A percentile compares a stretch with the other conserved stretches of the same genome.
phyloP scores from a whole-genome alignment of 2,113 vertebrate genomes.

The Ciconia maguari region DNA sequence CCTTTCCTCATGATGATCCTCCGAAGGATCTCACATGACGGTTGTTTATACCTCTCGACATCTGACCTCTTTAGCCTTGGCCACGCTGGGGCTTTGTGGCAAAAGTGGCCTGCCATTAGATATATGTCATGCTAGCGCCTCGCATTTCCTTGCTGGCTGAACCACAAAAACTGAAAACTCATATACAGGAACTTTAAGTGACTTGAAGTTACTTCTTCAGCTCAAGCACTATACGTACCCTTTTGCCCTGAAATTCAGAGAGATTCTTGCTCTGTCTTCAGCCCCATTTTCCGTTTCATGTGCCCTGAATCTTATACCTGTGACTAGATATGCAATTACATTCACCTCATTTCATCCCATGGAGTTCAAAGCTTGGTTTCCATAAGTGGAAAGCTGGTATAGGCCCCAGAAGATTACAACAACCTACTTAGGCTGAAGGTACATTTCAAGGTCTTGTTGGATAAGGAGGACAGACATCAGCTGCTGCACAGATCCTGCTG shows the following conservation, averaged over 20 bases:
- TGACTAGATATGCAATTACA: not conserved
- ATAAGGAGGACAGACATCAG: not conserved
- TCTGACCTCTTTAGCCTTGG: not conserved
- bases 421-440: constrained; percentile 36
- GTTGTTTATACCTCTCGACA: not conserved
- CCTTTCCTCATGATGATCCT: not conserved
- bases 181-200: not conserved
- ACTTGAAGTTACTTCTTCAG: not conserved
- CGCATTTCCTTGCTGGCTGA: not conserved
- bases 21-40: not conserved
- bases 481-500: not conserved
- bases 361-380: constrained; percentile 16
- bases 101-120: not conserved
- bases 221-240: fast-evolving
- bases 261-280: not conserved
- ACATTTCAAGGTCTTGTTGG: not conserved
- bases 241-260: not conserved
- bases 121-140: not conserved
- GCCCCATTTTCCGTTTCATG: not conserved
- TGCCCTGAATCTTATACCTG: not conserved
- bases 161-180: not conserved
- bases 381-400: constrained; percentile 6
- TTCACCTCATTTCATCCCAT: constrained; percentile 18
- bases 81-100: not conserved
- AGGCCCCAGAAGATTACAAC: constrained; percentile 41